These are phyloP conservation scores for Lutraria rhynchaena DNA, from an alignment of 1,140 invertebrate species.

Conservation along the genomic window DNA sequence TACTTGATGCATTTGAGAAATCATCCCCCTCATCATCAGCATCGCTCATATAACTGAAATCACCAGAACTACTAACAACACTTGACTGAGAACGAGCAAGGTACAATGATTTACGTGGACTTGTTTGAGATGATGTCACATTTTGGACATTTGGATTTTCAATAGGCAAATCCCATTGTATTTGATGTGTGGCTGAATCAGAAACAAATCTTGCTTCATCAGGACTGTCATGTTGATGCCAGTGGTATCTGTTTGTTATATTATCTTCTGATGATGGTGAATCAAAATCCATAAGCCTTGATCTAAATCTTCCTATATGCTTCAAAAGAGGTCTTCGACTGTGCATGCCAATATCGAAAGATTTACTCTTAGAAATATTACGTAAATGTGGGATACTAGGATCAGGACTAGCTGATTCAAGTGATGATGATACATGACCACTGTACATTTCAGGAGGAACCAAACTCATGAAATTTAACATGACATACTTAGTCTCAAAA, in stretches of 20 bases:
- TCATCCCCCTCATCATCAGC: constrained; percentile 71
- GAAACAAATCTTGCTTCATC: constrained; percentile 21
- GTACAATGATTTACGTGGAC: constrained; percentile 36
- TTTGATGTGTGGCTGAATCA: background rate
- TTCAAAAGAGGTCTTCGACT: constrained; percentile 16
- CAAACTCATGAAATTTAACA: constrained; percentile 66
- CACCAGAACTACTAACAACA: constrained; percentile 54
- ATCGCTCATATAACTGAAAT: constrained; percentile 66
- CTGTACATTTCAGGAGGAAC: constrained; percentile 58
- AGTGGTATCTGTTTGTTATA: constrained; percentile 34
- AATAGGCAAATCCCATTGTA: background rate
- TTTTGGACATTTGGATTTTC: background rate
- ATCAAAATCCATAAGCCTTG: constrained; percentile 18
- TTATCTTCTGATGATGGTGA: constrained; percentile 54
- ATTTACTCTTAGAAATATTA: constrained; percentile 25
- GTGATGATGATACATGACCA: constrained; percentile 47
- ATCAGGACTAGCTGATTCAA: constrained; percentile 6
- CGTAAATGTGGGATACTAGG: background rate
- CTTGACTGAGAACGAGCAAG: constrained; percentile 22
- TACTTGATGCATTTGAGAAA: constrained; percentile 64
- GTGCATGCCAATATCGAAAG: background rate
- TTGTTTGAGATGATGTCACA: background rate
- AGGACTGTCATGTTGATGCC: background rate
- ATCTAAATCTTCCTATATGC: constrained; percentile 29
- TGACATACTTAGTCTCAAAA: constrained; percentile 69